Conservation (phyloP, 2,797 vertebrate genomes). For the Amblyopsis hoosieri region DNA sequence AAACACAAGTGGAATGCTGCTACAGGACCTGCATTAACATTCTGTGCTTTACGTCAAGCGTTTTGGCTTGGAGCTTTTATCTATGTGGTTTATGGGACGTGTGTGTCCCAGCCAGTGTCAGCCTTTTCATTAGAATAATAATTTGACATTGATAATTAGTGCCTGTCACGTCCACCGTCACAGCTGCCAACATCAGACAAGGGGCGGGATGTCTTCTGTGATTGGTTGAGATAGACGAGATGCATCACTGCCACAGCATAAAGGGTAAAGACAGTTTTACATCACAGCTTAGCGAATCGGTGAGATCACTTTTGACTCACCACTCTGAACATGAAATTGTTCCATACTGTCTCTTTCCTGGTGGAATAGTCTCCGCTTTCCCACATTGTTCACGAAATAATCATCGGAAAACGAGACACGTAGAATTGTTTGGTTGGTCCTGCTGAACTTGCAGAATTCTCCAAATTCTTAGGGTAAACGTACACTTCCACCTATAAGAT, state of each 20-base stretch:
- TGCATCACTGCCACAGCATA: constrained; percentile 18
- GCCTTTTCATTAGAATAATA: constrained; percentile 52
- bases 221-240: constrained; percentile 23
- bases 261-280: constrained; percentile 18
- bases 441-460: background rate
- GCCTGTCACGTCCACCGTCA: constrained; percentile 62
- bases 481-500: constrained; percentile 27
- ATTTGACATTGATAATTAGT: constrained; percentile 68
- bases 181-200: constrained; percentile 47
- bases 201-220: constrained; percentile 40
- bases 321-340: constrained; percentile 39
- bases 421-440: background rate
- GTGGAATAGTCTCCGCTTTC: background rate
- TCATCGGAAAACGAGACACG: background rate
- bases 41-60: constrained; percentile 42
- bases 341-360: constrained; percentile 16
- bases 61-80: constrained; percentile 17
- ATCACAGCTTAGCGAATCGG: constrained; percentile 43
- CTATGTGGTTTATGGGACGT: constrained; percentile 40
- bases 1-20: constrained; percentile 11
- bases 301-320: constrained; percentile 39
- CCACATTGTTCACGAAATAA: background rate
- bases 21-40: constrained; percentile 36
- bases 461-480: no score
- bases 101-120: constrained; percentile 47